Evolutionary conservation across 2,113 vertebrate species (phyloP).

Genomic region (Paramormyrops kingsleyae): DNA sequence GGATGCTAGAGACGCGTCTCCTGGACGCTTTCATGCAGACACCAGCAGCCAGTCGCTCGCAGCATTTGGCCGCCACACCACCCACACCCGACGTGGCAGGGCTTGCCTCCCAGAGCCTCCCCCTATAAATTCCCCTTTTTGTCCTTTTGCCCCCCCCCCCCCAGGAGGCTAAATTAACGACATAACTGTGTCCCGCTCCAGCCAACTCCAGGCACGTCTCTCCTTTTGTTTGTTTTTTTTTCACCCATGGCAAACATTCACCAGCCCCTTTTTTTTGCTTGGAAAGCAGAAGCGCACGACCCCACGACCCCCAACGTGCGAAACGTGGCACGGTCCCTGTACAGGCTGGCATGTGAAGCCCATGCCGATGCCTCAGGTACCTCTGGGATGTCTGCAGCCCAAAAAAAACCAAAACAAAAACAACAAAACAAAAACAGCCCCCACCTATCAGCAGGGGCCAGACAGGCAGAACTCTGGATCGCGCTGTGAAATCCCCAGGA

Average conservation of each 20-base stretch:
- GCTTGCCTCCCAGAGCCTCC: background rate
- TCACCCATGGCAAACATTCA: background rate
- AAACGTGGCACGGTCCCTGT: background rate
- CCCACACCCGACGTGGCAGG: background rate
- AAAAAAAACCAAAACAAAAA: background rate
- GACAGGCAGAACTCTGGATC: background rate
- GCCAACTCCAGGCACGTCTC: background rate
- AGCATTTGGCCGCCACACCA: background rate
- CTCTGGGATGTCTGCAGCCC: background rate
- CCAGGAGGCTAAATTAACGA: background rate
- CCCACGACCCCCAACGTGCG: background rate
- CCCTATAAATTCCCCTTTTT: background rate
- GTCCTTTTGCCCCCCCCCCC: background rate
- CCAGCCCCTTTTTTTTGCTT: background rate
- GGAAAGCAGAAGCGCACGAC: background rate
- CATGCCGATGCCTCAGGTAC: background rate
- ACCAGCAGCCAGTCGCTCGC: background rate
- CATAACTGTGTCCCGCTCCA: background rate
- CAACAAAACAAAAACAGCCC: background rate
- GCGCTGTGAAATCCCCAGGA: background rate
- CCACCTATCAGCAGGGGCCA: background rate
- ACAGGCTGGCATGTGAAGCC: background rate
- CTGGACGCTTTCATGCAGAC: constrained; percentile 4
- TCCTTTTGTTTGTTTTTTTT: background rate
- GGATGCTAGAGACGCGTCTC: background rate